Conservation (phyloP, 1,140 invertebrate genomes). For the Drosophila kepulauana region DNA sequence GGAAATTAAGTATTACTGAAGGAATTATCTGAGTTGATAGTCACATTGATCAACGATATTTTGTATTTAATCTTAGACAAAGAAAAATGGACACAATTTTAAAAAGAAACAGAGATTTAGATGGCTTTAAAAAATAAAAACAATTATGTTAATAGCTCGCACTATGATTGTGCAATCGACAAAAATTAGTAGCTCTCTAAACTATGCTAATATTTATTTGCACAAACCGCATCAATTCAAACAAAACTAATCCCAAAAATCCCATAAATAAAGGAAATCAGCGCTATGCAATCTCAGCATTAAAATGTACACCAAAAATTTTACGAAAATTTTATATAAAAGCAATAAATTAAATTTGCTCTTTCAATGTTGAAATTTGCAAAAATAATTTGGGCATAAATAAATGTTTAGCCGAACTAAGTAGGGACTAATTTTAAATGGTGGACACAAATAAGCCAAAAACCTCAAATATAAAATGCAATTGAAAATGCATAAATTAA, state of each 20-base stretch:
- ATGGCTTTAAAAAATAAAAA: too few relatives aligned
- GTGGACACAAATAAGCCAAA: conserved; percentile 22
- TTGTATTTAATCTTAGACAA: too few relatives aligned
- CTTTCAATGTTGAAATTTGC: conserved; percentile 18
- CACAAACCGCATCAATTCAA: conserved; percentile 9
- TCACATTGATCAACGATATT: too few relatives aligned
- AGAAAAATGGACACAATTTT: too few relatives aligned
- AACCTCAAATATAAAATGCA: conserved; percentile 52
- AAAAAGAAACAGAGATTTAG: too few relatives aligned
- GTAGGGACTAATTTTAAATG: conserved; percentile 49
- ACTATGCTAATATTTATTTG: conserved; percentile 6
- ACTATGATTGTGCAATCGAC: too few relatives aligned
- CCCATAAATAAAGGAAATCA: conserved; percentile 29
- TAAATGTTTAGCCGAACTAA: conserved; percentile 45
- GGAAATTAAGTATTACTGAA: too few relatives aligned
- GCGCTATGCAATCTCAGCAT: conserved; percentile 17
- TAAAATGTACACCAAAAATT: conserved; percentile 19
- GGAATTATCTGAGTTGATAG: too few relatives aligned
- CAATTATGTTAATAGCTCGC: too few relatives aligned
- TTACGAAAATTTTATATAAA: conserved; percentile 21
- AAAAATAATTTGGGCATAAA: conserved; percentile 48
- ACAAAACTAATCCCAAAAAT: conserved; percentile 18
- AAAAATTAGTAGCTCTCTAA: too few relatives aligned
- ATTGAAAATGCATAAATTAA: conserved; percentile 62
- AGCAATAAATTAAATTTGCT: conserved; percentile 47